Evolutionary conservation across 2,888 invertebrate genomes (phyloP).

Genomic region (Microchrysa polita): DNA sequence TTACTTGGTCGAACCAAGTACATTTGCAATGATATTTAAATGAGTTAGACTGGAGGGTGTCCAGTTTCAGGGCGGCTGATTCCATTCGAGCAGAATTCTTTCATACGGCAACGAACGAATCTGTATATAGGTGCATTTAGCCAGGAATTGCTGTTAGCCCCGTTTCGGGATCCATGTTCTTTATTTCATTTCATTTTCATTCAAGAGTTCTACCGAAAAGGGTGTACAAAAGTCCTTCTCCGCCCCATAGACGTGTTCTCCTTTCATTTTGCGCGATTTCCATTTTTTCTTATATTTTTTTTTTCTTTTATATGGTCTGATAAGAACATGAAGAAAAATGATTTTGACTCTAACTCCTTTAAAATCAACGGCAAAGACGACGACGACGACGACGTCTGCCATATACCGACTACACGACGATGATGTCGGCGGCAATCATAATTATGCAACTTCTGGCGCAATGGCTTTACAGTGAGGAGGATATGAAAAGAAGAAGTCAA

Average conservation of each 20-base stretch:
- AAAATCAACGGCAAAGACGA: conserved; percentile 16
- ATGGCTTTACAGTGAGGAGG: conserved; percentile 18
- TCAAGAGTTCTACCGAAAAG: conserved; percentile 13
- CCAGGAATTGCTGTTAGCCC: background rate
- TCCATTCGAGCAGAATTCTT: background rate
- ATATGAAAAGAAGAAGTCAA: conserved; percentile 32
- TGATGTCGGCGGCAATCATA: conserved; percentile 37
- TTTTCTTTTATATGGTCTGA: conserved; percentile 31
- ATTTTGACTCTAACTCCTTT: conserved; percentile 25
- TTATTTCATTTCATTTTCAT: conserved; percentile 1
- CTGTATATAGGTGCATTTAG: conserved; percentile 16
- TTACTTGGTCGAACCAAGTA: conserved; percentile 20
- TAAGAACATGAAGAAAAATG: conserved; percentile 40
- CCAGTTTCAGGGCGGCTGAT: conserved; percentile 32
- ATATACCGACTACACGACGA: background rate
- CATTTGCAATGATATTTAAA: conserved; percentile 40
- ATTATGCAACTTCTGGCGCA: conserved; percentile 43
- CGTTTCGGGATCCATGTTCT: background rate
- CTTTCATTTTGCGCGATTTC: conserved; percentile 18
- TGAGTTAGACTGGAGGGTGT: conserved; percentile 40
- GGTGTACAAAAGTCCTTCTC: conserved; percentile 44
- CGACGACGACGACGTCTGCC: background rate
- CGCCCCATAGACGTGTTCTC: conserved; percentile 37
- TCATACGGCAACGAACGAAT: conserved; percentile 10
- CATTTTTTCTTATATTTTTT: too few species aligned